Evolutionary conservation across 2,797 vertebrate species (phyloP).

Genomic region (Carcharodon carcharias): DNA sequence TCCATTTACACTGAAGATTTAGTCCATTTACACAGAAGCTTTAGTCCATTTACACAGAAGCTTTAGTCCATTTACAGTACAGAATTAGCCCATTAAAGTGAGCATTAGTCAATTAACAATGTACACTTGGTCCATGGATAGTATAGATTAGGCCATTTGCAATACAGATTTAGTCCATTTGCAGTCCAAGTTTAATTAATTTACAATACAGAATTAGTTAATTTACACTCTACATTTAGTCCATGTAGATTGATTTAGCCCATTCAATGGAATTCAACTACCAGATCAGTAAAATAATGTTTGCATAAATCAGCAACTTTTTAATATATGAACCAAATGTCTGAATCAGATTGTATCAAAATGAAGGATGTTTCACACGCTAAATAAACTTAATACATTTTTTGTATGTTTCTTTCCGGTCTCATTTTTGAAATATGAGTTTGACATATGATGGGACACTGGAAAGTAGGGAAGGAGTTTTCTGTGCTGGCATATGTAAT

Average conservation of each 20-base stretch:
- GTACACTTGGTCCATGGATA: background rate
- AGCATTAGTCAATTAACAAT: background rate
- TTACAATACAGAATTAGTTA: background rate
- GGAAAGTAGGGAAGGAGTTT: background rate
- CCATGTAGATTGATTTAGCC: background rate
- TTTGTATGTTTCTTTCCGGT: background rate
- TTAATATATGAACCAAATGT: constrained; percentile 34
- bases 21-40: background rate
- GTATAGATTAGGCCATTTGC: background rate
- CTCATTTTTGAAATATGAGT: background rate
- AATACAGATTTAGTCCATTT: background rate
- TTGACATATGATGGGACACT: background rate
- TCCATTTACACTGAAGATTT: background rate
- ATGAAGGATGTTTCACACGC: constrained; percentile 35
- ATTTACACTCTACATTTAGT: background rate
- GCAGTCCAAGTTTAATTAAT: background rate
- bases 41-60: background rate
- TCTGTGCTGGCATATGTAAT: background rate
- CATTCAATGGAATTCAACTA: background rate
- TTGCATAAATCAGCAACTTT: background rate
- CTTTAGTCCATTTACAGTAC: background rate
- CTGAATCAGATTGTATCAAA: constrained; percentile 33
- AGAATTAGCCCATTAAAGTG: too few species aligned
- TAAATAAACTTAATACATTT: constrained; percentile 34
- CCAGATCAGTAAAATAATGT: background rate